Percentiles rank a stretch among this genome's conserved stretches.
These are phyloP conservation scores for Trididemnum miniatum DNA, from an alignment of 23 tunicate genomes.

Conservation along the genomic window DNA sequence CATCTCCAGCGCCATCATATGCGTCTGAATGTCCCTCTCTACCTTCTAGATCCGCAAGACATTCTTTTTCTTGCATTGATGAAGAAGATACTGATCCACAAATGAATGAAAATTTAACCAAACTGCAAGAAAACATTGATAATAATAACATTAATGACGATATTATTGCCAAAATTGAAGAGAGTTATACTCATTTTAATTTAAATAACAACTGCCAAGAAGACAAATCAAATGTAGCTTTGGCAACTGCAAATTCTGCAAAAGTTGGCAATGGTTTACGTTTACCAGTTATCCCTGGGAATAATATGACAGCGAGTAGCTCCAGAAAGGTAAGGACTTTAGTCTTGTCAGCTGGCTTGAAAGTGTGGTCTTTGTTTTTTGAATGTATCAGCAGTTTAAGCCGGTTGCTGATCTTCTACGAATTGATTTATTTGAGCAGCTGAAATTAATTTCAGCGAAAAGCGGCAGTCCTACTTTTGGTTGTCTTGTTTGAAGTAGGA, in stretches of 20 bases:
- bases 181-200: constrained; percentile 30
- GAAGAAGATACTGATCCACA: constrained; percentile 19
- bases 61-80: constrained; percentile 23
- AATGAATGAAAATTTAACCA: background rate
- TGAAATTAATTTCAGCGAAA: no score
- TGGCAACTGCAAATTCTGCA: background rate
- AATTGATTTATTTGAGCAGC: no score
- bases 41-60: background rate
- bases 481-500: no score
- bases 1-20: constrained; percentile 36
- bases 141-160: constrained; percentile 1
- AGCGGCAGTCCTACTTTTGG: no score
- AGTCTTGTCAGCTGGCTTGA: no score
- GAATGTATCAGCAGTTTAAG: no score
- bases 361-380: no score
- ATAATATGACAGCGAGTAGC: no score
- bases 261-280: background rate
- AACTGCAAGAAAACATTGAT: constrained; percentile 9
- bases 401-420: no score
- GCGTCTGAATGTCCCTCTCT: constrained; percentile 44
- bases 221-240: background rate
- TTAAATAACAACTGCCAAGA: constrained; percentile 31
- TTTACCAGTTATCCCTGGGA: no score
- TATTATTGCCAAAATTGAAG: constrained; percentile 27
- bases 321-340: no score